phyloP scores from a whole-genome alignment of 2,888 invertebrate genomes.

The Ctena decussata region DNA sequence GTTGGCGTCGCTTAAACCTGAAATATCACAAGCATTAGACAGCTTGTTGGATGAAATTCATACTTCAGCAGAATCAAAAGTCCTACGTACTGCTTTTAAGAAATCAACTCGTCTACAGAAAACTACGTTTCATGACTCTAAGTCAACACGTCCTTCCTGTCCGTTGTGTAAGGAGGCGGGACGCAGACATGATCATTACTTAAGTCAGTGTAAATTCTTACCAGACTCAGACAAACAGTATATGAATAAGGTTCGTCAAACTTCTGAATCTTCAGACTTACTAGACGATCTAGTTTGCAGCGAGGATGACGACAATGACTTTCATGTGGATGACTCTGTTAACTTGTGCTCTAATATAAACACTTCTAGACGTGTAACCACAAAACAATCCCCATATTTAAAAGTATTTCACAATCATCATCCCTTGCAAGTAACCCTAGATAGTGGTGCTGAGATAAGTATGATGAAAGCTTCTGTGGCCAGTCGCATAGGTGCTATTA shows the following conservation, averaged over 20 bases:
- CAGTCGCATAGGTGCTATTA: background rate
- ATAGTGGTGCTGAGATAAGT: background rate
- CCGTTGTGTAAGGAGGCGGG: background rate
- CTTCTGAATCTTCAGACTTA: background rate
- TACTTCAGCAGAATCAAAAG: too few species aligned
- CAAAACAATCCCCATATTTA: background rate
- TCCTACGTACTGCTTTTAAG: too few species aligned
- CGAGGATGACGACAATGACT: background rate
- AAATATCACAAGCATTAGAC: too few species aligned
- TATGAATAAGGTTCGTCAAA: background rate
- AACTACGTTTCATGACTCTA: too few species aligned
- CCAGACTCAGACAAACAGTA: background rate
- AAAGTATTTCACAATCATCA: background rate
- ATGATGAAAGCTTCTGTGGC: background rate
- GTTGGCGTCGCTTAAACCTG: too few species aligned
- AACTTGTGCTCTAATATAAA: background rate
- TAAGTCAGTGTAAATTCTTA: background rate
- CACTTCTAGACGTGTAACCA: background rate
- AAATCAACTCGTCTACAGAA: too few species aligned
- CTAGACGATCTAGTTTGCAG: background rate
- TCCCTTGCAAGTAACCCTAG: background rate
- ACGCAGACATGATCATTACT: background rate
- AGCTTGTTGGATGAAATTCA: too few species aligned
- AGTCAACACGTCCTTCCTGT: background rate
- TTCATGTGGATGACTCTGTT: background rate